Evolutionary conservation across 2,113 vertebrate genomes (phyloP), one percentile per base, ranked within the genome.

Genomic region (Macroglossus sobrinus): DNA sequence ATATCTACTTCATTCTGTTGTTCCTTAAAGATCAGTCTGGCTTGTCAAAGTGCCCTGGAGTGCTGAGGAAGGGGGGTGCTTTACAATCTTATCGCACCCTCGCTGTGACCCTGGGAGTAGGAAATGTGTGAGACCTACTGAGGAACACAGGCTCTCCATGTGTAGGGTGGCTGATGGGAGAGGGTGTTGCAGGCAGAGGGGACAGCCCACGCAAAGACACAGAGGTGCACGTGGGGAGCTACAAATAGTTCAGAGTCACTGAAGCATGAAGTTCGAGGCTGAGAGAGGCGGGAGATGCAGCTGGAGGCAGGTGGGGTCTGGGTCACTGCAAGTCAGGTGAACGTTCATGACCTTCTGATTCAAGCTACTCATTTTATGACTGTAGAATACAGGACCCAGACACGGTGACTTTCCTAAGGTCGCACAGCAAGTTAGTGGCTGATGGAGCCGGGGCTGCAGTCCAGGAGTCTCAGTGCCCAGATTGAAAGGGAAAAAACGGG

Each of bases 231-330:
- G 11, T 1, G 30, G 13, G 43, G 4, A n/a, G 19, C 40, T 43
- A 26, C 30, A 71, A 14, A 28, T 18, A 57, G 55, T 9, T 74
- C 72, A 33, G 38, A 30, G 82, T 5, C 15, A 4, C 71, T 13
- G 89, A 21, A 45, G 68, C 22, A 1, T 64, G 78, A 74, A 35
- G 85, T 61, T 86, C 38, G 26, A 86, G 90, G 80, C 50, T 28
- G 33, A 43, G 69, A 72, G 63, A 64, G 59, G 68, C 0, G 12
- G 84, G 50, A 40, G 35, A 57, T 11, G 50, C 43, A 61, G 64
- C 91, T 28, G 24, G 53, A 53, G 79, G 68, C 33, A 40, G n/a
- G 72, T 33, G 35, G 57, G 26, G 30, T 55, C 45, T 78, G 45
- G 35, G 78, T 35, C 18, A 33, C 10, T 45, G 24, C 53, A 66